A percentile compares a stretch with the other conserved stretches of the same genome.
Conservation (phyloP, 2,113 vertebrate genomes). For the Fregetta grallaria region DNA sequence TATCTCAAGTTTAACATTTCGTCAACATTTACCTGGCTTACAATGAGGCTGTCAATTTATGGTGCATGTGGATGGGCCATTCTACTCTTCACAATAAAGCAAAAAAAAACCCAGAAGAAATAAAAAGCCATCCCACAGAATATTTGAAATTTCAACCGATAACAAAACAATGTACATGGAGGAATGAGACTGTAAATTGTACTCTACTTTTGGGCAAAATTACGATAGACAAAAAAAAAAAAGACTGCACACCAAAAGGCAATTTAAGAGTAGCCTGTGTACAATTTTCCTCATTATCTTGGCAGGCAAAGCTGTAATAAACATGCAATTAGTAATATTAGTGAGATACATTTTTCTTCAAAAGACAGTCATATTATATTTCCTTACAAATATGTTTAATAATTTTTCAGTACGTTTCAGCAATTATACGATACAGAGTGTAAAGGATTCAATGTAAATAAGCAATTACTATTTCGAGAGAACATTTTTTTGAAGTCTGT, state of each 20-base stretch:
- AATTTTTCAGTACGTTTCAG: constrained; percentile 3
- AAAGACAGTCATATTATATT: constrained; percentile 13
- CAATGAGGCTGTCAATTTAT: neutral
- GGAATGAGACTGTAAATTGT: constrained; percentile 18
- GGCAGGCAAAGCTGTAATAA: constrained; percentile 21
- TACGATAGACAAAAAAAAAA: constrained; percentile 17
- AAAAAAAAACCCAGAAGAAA: neutral
- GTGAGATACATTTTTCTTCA: neutral
- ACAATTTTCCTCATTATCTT: constrained; percentile 54
- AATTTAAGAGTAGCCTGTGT: constrained; percentile 43
- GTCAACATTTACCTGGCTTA: neutral
- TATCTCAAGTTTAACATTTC: neutral
- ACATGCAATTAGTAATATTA: constrained; percentile 57
- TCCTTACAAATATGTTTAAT: constrained; percentile 21
- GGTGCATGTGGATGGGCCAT: neutral
- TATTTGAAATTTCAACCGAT: neutral
- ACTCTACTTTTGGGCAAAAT: constrained; percentile 28
- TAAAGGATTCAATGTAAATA: constrained; percentile 51
- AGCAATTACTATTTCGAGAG: constrained; percentile 19
- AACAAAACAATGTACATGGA: neutral
- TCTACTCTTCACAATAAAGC: neutral
- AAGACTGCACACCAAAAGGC: neutral
- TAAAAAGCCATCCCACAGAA: neutral
- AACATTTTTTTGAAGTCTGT: constrained; percentile 15
- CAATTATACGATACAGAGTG: constrained; percentile 4